Percentiles rank a stretch among this genome's conserved stretches.
Conservation (phyloP, 2,888 invertebrate species). For the Megastigmus dorsalis region DNA sequence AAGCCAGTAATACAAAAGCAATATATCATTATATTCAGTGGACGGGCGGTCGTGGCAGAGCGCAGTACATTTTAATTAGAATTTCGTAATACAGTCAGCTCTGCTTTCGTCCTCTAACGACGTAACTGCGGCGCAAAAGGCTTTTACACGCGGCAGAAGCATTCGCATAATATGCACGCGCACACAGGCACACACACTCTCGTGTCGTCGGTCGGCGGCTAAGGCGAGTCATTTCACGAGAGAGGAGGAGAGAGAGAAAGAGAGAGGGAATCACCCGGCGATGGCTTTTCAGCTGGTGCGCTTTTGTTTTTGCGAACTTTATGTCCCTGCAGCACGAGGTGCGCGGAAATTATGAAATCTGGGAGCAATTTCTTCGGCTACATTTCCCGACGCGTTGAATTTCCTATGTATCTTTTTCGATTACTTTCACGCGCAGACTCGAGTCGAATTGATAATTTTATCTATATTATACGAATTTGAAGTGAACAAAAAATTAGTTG, state of each 20-base stretch:
- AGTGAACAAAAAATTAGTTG: too few species aligned
- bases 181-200: too few species aligned
- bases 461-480: too few species aligned
- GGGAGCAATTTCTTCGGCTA: background rate
- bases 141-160: conserved; percentile 24
- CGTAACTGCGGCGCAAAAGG: conserved; percentile 26
- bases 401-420: background rate
- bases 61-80: conserved; percentile 48
- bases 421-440: too few species aligned
- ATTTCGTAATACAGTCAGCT: conserved; percentile 32
- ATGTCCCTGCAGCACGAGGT: too few species aligned
- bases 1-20: background rate
- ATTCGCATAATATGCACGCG: conserved; percentile 32
- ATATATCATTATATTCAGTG: conserved; percentile 8
- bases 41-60: too few species aligned
- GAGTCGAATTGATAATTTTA: too few species aligned
- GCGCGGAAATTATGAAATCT: background rate
- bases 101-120: conserved; percentile 33
- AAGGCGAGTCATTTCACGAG: conserved; percentile 34
- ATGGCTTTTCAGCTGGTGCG: conserved; percentile 7
- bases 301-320: too few species aligned
- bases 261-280: background rate
- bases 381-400: background rate
- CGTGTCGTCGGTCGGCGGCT: too few species aligned
- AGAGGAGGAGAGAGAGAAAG: conserved; percentile 3